Percentiles rank a stretch among this genome's conserved stretches.
phyloP scores from a whole-genome alignment of 2,113 vertebrate species.

The Gambusia affinis region DNA sequence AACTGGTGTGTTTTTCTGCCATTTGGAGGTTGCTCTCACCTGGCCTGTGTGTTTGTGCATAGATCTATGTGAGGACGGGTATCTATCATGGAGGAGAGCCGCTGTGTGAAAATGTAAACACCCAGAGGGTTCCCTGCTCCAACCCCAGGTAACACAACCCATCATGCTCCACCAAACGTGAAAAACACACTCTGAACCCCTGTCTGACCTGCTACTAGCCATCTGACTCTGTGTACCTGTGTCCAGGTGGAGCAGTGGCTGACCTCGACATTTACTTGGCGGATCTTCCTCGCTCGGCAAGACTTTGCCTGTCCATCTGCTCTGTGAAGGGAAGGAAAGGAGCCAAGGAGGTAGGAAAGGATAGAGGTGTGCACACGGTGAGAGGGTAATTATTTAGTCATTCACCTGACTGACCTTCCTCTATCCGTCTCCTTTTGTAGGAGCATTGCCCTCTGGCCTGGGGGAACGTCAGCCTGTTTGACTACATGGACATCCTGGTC shows the following conservation, averaged over 20 bases:
- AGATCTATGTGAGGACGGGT: slow-evolving; percentile 97
- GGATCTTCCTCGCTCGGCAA: slow-evolving; percentile 63
- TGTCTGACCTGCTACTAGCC: not conserved
- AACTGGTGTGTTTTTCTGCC: not conserved
- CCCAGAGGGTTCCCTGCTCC: slow-evolving; percentile 94
- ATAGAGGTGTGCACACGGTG: not conserved
- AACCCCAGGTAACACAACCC: slow-evolving; percentile 86
- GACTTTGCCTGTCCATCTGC: slow-evolving; percentile 68
- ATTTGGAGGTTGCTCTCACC: not conserved
- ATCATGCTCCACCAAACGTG: too few species aligned
- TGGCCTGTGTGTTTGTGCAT: slow-evolving; percentile 32
- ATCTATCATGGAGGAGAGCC: slow-evolving; percentile 96
- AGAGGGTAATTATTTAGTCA: not conserved
- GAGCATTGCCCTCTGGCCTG: slow-evolving; percentile 96
- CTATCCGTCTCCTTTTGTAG: slow-evolving; percentile 69
- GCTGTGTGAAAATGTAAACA: slow-evolving; percentile 97
- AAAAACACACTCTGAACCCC: too few species aligned
- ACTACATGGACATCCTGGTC: slow-evolving; percentile 93
- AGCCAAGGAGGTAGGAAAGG: slow-evolving; percentile 64
- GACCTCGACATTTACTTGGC: slow-evolving; percentile 65
- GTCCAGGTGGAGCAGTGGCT: slow-evolving; percentile 68
- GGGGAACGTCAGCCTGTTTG: slow-evolving; percentile 97
- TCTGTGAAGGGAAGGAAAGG: slow-evolving; percentile 72
- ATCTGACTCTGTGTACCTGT: not conserved
- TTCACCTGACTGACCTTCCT: not conserved